Conservation (phyloP, 1,140 invertebrate genomes). For the Drosophila persimilis region DNA sequence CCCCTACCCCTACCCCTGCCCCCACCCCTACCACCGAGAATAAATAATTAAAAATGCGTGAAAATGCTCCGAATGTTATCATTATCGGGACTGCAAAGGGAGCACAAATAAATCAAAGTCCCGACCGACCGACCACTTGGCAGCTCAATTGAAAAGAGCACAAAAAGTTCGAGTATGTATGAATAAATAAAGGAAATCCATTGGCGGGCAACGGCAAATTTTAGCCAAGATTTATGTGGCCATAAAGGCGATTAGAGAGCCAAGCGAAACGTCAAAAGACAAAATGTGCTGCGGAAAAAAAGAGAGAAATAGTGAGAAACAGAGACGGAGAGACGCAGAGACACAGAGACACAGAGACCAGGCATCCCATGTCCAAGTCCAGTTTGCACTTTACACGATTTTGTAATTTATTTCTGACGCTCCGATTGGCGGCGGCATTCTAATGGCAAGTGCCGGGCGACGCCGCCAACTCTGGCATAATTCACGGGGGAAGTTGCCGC, state of each 20-base stretch:
- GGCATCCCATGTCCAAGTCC: constrained; percentile 56
- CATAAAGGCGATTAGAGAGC: constrained; percentile 76
- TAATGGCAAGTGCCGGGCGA: constrained; percentile 72
- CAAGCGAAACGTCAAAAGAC: constrained; percentile 71
- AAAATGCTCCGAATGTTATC: constrained; percentile 54
- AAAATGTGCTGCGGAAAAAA: constrained; percentile 41
- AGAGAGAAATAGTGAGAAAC: constrained; percentile 17
- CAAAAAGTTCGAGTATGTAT: constrained; percentile 17
- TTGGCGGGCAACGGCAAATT: constrained; percentile 77
- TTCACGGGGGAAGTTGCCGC: constrained; percentile 12
- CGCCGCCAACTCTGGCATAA: constrained; percentile 26
- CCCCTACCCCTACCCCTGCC: not conserved
- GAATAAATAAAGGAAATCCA: constrained; percentile 53
- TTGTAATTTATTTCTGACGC: constrained; percentile 80
- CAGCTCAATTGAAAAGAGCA: constrained; percentile 64
- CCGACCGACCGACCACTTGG: constrained; percentile 65
- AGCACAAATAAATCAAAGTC: constrained; percentile 72
- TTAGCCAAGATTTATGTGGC: constrained; percentile 77
- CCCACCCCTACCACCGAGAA: not conserved
- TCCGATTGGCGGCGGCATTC: constrained; percentile 70
- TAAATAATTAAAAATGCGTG: constrained; percentile 74
- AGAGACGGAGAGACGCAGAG: not conserved
- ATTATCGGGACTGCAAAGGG: constrained; percentile 46
- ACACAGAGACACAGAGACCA: too few species aligned
- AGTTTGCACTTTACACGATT: constrained; percentile 78